Percentiles rank a stretch among this genome's conserved stretches.
phyloP scores from a whole-genome alignment of 1,140 invertebrate genomes.

The Epicauta chinensis region DNA sequence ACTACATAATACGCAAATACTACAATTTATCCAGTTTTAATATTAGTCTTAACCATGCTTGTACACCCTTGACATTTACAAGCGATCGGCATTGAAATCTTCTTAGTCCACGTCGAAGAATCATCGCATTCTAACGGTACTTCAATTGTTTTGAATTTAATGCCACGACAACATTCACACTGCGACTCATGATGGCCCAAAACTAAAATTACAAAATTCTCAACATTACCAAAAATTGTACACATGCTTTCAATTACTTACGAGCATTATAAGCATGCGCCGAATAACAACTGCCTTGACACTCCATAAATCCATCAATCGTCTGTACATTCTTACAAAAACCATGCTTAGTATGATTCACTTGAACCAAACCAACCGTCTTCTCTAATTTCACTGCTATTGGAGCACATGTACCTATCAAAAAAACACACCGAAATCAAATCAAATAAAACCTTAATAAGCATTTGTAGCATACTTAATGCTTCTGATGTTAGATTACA shows the following conservation, averaged over 20 bases:
- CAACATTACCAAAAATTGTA: conserved; percentile 10
- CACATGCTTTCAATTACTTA: conserved; percentile 37
- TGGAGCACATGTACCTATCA: conserved; percentile 49
- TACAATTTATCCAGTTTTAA: too few relatives aligned
- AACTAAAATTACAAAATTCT: conserved; percentile 44
- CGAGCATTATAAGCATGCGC: conserved; percentile 56
- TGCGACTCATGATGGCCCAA: conserved; percentile 46
- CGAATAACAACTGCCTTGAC: conserved; percentile 58
- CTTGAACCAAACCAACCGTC: conserved; percentile 51
- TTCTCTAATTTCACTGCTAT: conserved; percentile 45
- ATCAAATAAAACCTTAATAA: not conserved
- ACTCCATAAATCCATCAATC: conserved; percentile 56
- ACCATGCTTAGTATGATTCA: conserved; percentile 45
- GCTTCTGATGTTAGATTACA: conserved; percentile 50
- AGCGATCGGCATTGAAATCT: conserved; percentile 45
- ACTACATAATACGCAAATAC: too few relatives aligned
- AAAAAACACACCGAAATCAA: conserved; percentile 7
- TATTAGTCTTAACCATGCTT: not conserved
- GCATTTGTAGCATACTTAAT: conserved; percentile 41
- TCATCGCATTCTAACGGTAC: conserved; percentile 51
- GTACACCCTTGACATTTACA: conserved; percentile 52
- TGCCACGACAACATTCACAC: conserved; percentile 57
- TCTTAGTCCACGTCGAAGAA: conserved; percentile 44
- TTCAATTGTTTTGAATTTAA: conserved; percentile 41
- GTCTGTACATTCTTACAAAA: conserved; percentile 54